phyloP scores from a whole-genome alignment of 2,797 vertebrate genomes.

The Synaphobranchus kaupii region DNA sequence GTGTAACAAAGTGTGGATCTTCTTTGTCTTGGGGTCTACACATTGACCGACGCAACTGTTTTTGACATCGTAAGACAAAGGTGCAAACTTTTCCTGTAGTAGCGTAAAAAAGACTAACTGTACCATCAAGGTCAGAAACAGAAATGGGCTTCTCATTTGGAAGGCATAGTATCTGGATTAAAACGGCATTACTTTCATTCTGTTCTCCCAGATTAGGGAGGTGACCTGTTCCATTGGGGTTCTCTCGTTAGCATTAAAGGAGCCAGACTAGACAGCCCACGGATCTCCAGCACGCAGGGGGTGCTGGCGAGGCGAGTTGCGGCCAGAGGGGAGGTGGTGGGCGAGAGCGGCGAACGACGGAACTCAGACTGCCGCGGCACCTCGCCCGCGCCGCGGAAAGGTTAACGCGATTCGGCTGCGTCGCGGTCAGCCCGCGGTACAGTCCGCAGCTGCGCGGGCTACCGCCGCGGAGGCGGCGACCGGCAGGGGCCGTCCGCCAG shows the following conservation, averaged over 20 bases:
- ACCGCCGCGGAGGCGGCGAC: constrained; percentile 75
- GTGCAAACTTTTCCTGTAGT: neutral
- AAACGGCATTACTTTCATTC: constrained; percentile 53
- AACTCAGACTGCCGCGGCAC: neutral
- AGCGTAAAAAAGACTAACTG: constrained; percentile 16
- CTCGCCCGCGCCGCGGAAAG: constrained; percentile 32
- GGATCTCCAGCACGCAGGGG: neutral
- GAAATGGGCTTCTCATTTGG: constrained; percentile 56
- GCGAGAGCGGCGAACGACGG: neutral
- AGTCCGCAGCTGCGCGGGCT: constrained; percentile 60
- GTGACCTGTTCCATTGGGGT: neutral
- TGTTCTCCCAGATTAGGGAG: neutral
- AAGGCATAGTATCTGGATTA: constrained; percentile 70
- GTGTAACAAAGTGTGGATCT: neutral
- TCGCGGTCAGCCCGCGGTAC: constrained; percentile 38
- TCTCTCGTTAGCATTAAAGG: neutral
- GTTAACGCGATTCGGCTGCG: constrained; percentile 54
- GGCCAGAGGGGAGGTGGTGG: neutral
- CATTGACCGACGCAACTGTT: neutral
- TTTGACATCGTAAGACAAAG: neutral
- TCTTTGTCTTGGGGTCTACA: neutral
- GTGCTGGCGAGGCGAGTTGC: neutral
- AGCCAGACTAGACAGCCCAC: neutral
- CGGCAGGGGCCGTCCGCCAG: constrained; percentile 64
- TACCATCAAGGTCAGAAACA: neutral